Evolutionary conservation across 2,888 invertebrate genomes (phyloP).

Genomic region (Brenthis hecate): DNA sequence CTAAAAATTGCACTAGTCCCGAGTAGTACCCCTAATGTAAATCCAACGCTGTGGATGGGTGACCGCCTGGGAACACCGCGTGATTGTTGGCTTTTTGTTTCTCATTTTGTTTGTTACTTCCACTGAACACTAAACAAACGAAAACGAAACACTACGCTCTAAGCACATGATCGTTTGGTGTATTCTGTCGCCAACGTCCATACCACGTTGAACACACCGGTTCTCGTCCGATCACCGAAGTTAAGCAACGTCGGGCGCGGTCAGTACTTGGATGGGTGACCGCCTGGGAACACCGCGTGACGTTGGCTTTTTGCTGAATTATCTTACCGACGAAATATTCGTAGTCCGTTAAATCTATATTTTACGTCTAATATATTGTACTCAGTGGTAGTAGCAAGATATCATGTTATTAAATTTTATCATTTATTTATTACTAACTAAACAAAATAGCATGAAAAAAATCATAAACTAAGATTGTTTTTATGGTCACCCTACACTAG

Average conservation of each 20-base stretch:
- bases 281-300: slow-evolving; percentile 48
- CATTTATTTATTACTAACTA: background rate
- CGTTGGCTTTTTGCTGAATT: slow-evolving; percentile 48
- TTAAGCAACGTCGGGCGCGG: slow-evolving; percentile 76
- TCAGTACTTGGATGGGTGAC: slow-evolving; percentile 79
- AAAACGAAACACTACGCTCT: no score
- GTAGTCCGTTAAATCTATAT: no score
- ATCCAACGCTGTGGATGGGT: slow-evolving; percentile 50
- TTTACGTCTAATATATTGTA: no score
- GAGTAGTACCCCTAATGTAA: no score
- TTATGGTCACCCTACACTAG: slow-evolving; percentile 18
- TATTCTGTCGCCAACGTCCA: slow-evolving; percentile 54
- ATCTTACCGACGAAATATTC: no score
- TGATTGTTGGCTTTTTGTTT: slow-evolving; percentile 31
- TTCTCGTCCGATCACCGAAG: slow-evolving; percentile 79
- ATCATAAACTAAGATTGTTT: no score
- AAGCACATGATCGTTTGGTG: background rate
- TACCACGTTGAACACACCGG: slow-evolving; percentile 75
- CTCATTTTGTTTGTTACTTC: no score
- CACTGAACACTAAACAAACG: no score
- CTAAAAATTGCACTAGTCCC: no score
- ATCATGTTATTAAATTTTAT: no score
- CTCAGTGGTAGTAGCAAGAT: no score
- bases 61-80: slow-evolving; percentile 61
- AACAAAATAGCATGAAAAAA: no score